Evolutionary conservation across 2,113 vertebrate species (phyloP), one percentile per base, ranked within the genome.

Genomic region (Onychostoma macrolepis): DNA sequence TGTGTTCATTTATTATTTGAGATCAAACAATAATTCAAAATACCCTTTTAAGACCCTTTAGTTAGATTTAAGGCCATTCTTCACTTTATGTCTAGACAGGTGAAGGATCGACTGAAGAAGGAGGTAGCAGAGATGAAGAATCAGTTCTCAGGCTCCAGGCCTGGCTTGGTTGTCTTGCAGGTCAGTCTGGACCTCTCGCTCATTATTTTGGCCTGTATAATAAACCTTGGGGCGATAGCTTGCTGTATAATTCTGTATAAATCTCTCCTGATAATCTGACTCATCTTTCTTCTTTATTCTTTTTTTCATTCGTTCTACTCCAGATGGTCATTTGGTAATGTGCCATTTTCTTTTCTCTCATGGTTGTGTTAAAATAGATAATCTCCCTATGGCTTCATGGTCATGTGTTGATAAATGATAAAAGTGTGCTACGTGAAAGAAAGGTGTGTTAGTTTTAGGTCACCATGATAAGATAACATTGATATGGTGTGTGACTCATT

Each of bases 161-260:
- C 97, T 5, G 95, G 97, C 76, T 94, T 99, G 24, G 96, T 97
- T 38, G 96, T 99, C 88, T 87, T 99, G 43, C 98, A 99, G 96
- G 98, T 98, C 92, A 86, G 86, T 89, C 24, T 43, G 10, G 5
- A 30, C 58, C 11, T 33, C 36, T 24, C 45, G 13, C 77, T 85
- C 13, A 30, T 76, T 45, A 24, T 80, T 77, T 48, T 80, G 21
- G 50, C 7, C 4, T 41, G 6, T 38, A 33, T 69, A 43, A 26
- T 38, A 26, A 8, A 50, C 15, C 12, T 69, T 21, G 13, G 85
- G 21, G 36, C 50, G 65, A 71, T 82, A 26, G 83, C 53, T 36
- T 78, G 45, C 21, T 43, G 28, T 48, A 61, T 56, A n/a, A 43
- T 74, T 69, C 19, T 86, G n/a, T 48, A n/a, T n/a, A n/a, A 0